Evolutionary conservation across 2,797 vertebrate species (phyloP).

Genomic region (Sebastes matsubarae): DNA sequence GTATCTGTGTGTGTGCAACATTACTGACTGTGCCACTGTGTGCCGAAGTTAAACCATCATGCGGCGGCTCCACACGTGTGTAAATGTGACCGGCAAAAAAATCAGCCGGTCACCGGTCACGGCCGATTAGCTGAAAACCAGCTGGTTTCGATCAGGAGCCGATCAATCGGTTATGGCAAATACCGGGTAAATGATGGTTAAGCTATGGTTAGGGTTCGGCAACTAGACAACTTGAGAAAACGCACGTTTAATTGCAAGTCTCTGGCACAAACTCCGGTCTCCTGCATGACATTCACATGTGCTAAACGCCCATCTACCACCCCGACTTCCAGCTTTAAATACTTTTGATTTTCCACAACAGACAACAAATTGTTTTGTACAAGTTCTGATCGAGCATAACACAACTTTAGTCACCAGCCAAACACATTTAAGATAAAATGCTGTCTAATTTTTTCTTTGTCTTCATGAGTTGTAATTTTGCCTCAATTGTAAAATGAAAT

Average conservation of each 20-base stretch:
- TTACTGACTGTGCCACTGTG: no score
- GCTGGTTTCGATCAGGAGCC: no score
- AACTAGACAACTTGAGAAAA: neutral
- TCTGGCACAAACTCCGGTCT: neutral
- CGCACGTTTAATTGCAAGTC: accelerated
- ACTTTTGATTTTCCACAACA: no score
- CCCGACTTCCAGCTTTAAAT: no score
- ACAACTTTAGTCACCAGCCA: neutral
- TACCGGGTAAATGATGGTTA: neutral
- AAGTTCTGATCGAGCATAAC: neutral
- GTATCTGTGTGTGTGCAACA: no score
- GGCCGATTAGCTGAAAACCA: no score
- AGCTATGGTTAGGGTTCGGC: neutral
- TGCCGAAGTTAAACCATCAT: no score
- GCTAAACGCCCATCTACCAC: accelerated
- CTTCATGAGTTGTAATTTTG: neutral
- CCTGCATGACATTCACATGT: no score
- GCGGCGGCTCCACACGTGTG: no score
- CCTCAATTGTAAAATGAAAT: neutral
- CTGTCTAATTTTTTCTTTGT: neutral
- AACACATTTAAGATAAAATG: neutral
- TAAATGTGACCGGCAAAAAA: no score
- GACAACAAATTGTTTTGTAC: no score
- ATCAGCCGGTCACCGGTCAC: no score
- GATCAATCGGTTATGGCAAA: neutral